Conservation (phyloP, 2,797 vertebrate species). For the Kryptolebias ocellatus region DNA sequence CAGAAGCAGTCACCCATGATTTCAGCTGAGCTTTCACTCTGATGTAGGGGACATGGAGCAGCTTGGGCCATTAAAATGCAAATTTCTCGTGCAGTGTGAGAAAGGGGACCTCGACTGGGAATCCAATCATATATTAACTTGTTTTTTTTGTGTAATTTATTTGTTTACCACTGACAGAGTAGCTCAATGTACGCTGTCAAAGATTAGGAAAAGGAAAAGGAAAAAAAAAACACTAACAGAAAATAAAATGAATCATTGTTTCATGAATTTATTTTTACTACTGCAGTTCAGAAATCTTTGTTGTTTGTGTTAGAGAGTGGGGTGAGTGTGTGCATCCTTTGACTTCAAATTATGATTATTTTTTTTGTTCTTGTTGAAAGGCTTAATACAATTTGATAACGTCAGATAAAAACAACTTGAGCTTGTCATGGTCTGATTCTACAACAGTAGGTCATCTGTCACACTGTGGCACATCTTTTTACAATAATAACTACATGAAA, state of each 20-base stretch:
- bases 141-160: slow-evolving; percentile 45
- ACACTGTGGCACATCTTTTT: background rate
- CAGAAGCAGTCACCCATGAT: slow-evolving; percentile 50
- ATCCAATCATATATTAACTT: slow-evolving; percentile 33
- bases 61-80: slow-evolving; percentile 70
- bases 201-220: background rate
- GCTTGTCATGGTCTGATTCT: background rate
- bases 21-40: slow-evolving; percentile 72
- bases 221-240: background rate
- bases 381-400: too few species aligned
- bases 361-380: too few species aligned
- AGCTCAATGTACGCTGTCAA: slow-evolving; percentile 8
- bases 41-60: slow-evolving; percentile 42
- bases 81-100: slow-evolving; percentile 56
- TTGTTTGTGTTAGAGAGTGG: background rate
- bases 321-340: background rate
- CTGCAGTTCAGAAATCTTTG: background rate
- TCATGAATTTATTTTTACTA: background rate
- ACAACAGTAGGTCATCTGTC: background rate
- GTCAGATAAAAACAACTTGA: too few species aligned
- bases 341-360: too few species aligned
- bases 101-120: slow-evolving; percentile 26
- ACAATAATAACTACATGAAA: background rate
- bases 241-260: background rate
- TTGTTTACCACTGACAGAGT: slow-evolving; percentile 36